These are phyloP conservation scores for Smithornis capensis DNA, from an alignment of 2,113 vertebrate genomes.

Conservation along the genomic window DNA sequence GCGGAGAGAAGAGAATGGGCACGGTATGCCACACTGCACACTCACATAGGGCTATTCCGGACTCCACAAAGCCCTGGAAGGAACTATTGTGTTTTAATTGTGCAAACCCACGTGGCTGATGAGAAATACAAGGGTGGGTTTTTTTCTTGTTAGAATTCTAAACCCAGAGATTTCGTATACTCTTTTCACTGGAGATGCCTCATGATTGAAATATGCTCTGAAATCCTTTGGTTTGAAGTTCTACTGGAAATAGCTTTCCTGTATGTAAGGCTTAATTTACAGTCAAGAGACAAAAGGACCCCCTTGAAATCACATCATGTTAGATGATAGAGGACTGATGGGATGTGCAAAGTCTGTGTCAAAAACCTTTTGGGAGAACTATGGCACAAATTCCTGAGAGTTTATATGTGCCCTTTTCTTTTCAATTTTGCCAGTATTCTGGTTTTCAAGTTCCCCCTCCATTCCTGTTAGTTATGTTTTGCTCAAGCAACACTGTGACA, in stretches of 20 bases:
- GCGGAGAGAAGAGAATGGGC: conserved; percentile 11
- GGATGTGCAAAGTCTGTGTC: neutral
- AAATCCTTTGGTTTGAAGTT: neutral
- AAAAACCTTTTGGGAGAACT: neutral
- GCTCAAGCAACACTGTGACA: neutral
- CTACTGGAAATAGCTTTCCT: neutral
- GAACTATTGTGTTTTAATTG: conserved; percentile 70
- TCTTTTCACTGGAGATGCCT: conserved; percentile 15
- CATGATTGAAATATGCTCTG: neutral
- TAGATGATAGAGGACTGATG: neutral
- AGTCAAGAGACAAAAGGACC: neutral
- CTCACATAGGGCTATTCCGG: neutral
- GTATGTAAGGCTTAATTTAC: neutral
- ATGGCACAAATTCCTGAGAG: neutral
- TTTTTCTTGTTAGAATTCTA: neutral
- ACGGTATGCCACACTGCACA: conserved; percentile 1
- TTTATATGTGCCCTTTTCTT: neutral
- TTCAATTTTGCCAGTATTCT: neutral
- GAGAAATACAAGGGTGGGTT: conserved; percentile 22
- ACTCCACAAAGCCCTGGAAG: conserved; percentile 56
- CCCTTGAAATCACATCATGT: neutral
- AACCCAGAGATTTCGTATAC: neutral
- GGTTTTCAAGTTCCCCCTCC: neutral
- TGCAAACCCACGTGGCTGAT: conserved; percentile 67
- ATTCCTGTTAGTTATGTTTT: neutral